A percentile compares a stretch with the other conserved stretches of the same genome.
Conservation (phyloP, 2,888 invertebrate genomes). For the Adelphocoris suturalis region DNA sequence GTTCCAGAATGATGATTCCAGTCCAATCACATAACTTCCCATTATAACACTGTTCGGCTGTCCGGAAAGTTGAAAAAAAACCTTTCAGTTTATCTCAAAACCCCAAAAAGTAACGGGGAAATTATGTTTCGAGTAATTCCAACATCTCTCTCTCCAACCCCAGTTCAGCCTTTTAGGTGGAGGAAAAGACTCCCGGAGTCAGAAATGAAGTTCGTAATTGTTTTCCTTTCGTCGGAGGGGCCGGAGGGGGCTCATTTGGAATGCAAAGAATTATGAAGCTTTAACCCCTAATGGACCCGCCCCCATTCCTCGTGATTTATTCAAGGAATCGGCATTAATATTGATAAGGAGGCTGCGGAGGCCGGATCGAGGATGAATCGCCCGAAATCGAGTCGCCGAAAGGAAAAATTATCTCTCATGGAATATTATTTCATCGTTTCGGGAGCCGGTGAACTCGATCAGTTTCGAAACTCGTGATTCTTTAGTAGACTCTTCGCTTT, state of each 20-base stretch:
- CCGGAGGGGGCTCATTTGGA: conserved; percentile 31
- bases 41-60: too few relatives aligned
- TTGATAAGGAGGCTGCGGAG: conserved; percentile 47
- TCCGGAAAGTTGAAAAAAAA: not conserved
- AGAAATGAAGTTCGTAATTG: conserved; percentile 57
- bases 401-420: conserved; percentile 21
- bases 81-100: not conserved
- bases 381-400: conserved; percentile 40
- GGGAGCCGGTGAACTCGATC: not conserved
- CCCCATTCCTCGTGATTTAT: conserved; percentile 47
- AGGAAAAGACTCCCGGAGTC: not conserved
- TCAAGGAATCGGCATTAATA: conserved; percentile 66
- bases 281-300: conserved; percentile 53
- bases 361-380: not conserved
- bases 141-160: not conserved
- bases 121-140: not conserved
- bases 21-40: too few relatives aligned
- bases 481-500: conserved; percentile 77
- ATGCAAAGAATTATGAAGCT: conserved; percentile 60
- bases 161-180: not conserved
- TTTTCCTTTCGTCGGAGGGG: conserved; percentile 41
- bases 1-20: too few relatives aligned
- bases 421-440: conserved; percentile 15
- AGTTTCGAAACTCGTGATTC: not conserved
- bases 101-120: not conserved